Base-by-base conservation (phyloP, 2,888 invertebrate species). In the Quadroppia sp. region DNA sequence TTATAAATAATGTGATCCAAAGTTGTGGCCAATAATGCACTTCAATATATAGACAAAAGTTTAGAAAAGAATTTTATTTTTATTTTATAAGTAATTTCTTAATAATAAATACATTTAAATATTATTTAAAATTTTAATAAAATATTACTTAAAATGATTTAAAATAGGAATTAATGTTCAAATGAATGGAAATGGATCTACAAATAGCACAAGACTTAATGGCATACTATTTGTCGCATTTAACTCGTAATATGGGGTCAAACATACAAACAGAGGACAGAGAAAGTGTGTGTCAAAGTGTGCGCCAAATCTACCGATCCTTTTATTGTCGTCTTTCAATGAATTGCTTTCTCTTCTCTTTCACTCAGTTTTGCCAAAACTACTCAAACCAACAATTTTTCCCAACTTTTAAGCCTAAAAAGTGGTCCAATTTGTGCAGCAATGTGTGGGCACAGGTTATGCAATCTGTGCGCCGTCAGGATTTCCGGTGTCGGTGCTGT, bases 361-460 rank as follows among this genome's bases (percentile, higher is more conserved):
- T 45, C 45, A 3, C 15, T 45, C 45, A 17, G 6, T 36, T 36
- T 7, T 7, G 4, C 6, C 36, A 36, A 36, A 45, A 45, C 17
- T 45, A 45, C 45, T n/a, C 2, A 45, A 45, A 45, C 45, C 45
- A 45, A 45, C 45, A 23, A 56, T 23, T 56, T 56, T 56, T 56
- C 23, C 56, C 56, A 9, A 56, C 23, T 56, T 56, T 56, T 56
- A 56, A 13, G 56, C 56, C 56, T 56, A 56, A 56, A 56, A 56
- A 56, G 56, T 56, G 25, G 56, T 56, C 25, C 56, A 56, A 56
- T 56, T 56, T 56, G 56, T 56, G 56, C 25, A 11, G n/a, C 25
- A 23, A 56, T 56, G 56, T 56, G 56, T 56, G 56, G 56, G 56
- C 56, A 56, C 56, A 56, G 56, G 56, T 56, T 56, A 56, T 56